Evolutionary conservation across 2,888 invertebrate species (phyloP), one percentile per base, ranked within the genome.

Genomic region (Xestia xanthographa): DNA sequence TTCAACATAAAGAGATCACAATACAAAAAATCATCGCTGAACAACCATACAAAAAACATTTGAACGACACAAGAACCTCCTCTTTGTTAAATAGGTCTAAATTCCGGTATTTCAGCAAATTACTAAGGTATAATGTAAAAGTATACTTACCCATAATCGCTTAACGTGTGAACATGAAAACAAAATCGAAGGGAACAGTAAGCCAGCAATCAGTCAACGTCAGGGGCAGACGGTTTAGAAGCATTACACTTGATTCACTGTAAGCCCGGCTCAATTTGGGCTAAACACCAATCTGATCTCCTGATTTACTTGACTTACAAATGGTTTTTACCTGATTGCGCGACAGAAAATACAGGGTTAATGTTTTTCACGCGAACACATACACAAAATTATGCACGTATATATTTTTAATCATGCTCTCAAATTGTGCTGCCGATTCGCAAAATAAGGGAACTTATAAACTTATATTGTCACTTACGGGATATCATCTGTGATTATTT

Each of bases 131-230:
- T n/a, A n/a, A n/a, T n/a, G n/a, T n/a, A n/a, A n/a, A n/a, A 3
- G 34, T 22, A 1, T 45, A 14, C 20, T 38, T 56, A 17, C 14
- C 22, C n/a, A 5, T 17, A 38, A 65, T 41, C 17, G 29, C 12
- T n/a, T 29, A 45, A 2, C 29, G 34, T 29, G 26, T 38, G 20
- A 12, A 8, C 50, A 17, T 69, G 63, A n/a, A 26, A 56, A 48
- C 38, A 2, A 60, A 43, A 53, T 45, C 45, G 45, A 72, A 67
- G 14, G 22, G 38, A 29, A 8, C 48, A 38, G 56, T 70, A 83
- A 74, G 65, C 74, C n/a, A 26, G 70, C 48, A 80, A 86, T 85
- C 78, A 75, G 70, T 86, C 86, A 81, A 67, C 50, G 76, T 77
- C 84, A 63, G 34, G 4, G 56, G 41, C 78, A 76, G 67, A 69